A percentile compares a stretch with the other conserved stretches of the same genome.
phyloP scores from a whole-genome alignment of 2,113 vertebrate species.

The Carettochelys insculpta region DNA sequence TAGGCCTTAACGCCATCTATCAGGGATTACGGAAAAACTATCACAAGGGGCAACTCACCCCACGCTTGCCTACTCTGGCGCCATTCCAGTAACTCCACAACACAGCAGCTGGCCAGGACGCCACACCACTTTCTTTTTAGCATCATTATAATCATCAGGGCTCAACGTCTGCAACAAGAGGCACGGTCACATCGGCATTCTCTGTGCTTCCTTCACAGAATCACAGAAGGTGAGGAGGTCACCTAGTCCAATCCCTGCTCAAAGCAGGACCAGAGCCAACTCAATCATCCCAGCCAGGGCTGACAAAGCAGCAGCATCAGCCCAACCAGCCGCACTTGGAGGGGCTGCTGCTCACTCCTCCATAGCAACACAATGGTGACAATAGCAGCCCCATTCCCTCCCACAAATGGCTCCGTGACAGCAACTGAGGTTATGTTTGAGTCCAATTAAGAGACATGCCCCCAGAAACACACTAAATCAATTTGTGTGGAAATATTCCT shows the following conservation, averaged over 20 bases:
- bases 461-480: not conserved
- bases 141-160: not conserved
- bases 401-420: not conserved
- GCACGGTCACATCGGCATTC: not conserved
- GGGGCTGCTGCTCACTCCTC: not conserved
- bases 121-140: not conserved
- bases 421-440: conserved; percentile 7
- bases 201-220: not conserved
- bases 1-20: not conserved
- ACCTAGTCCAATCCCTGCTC: no score
- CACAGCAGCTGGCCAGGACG: not conserved
- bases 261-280: no score
- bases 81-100: not conserved
- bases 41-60: not conserved
- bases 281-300: no score
- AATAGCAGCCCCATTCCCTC: not conserved
- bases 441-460: not conserved
- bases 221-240: no score
- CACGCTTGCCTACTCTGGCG: not conserved
- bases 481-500: not conserved
- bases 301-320: not conserved
- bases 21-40: not conserved
- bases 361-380: not conserved
- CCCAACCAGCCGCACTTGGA: not conserved
- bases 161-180: not conserved